Evolutionary conservation across 2,797 vertebrate genomes (phyloP).

Genomic region (Melanotaenia trifasciata): DNA sequence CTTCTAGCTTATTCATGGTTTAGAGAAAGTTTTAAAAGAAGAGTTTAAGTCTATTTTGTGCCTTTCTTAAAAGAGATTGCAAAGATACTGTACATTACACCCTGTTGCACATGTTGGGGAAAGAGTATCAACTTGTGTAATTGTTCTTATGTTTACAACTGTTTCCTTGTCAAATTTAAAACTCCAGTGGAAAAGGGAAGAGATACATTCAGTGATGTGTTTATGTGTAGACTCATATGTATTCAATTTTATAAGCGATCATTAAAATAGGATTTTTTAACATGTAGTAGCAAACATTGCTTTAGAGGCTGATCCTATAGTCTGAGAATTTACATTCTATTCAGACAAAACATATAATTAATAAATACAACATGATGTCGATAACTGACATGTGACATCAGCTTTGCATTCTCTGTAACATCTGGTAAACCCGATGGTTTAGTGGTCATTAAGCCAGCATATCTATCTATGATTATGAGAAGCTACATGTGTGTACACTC

Average conservation of each 20-base stretch:
- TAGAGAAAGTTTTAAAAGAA: too few relatives aligned
- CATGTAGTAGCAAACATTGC: too few relatives aligned
- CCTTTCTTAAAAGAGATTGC: neutral
- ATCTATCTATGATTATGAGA: too few relatives aligned
- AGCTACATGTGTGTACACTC: neutral
- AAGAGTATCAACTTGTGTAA: neutral
- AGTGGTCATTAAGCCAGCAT: neutral
- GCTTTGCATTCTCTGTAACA: neutral
- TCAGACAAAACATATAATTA: too few relatives aligned
- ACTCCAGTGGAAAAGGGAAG: neutral
- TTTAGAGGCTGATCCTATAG: too few relatives aligned
- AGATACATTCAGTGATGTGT: neutral
- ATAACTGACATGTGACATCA: too few relatives aligned
- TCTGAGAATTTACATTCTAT: too few relatives aligned
- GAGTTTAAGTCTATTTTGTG: too few relatives aligned
- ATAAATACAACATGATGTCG: too few relatives aligned
- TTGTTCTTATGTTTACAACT: neutral
- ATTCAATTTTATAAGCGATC: too few relatives aligned
- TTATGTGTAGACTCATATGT: neutral
- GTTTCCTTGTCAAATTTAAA: neutral
- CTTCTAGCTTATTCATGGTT: too few relatives aligned
- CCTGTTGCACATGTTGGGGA: neutral
- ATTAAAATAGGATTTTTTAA: too few relatives aligned
- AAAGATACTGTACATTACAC: neutral
- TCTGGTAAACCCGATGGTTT: neutral